These are phyloP conservation scores for Garrulus glandarius DNA, from an alignment of 2,797 vertebrate genomes.

Conservation along the genomic window DNA sequence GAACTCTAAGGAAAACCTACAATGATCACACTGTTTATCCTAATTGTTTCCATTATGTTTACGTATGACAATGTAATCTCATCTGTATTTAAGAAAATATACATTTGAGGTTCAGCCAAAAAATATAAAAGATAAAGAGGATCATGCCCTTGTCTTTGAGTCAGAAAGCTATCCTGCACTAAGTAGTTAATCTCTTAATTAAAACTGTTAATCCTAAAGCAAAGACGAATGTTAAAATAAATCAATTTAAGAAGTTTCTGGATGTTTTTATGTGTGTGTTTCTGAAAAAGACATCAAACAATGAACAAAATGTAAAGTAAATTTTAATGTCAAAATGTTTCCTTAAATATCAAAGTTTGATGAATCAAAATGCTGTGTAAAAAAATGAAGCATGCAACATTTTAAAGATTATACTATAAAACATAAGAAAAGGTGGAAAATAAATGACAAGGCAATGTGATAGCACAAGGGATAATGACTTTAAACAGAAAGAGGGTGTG, in stretches of 20 bases:
- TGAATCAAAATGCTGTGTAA: neutral
- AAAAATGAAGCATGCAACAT: rapidly evolving
- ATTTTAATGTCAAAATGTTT: neutral
- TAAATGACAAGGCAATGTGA: neutral
- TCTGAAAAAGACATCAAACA: neutral
- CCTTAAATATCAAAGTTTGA: neutral
- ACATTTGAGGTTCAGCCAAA: neutral
- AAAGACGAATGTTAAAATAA: neutral
- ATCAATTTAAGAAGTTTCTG: neutral
- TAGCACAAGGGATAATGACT: neutral
- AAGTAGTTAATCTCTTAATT: neutral
- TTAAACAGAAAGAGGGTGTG: neutral
- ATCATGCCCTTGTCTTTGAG: neutral
- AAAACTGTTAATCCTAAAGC: neutral
- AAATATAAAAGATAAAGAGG: neutral
- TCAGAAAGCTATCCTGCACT: neutral
- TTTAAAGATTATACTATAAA: neutral
- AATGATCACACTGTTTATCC: neutral
- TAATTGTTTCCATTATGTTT: neutral
- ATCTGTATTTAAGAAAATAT: neutral
- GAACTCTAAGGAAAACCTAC: neutral
- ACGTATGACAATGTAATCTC: neutral
- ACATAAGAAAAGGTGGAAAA: neutral
- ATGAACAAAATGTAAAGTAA: neutral
- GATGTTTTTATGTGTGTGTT: rapidly evolving